Conservation (phyloP, 2,797 vertebrate species). For the Darevskia nairensis region DNA sequence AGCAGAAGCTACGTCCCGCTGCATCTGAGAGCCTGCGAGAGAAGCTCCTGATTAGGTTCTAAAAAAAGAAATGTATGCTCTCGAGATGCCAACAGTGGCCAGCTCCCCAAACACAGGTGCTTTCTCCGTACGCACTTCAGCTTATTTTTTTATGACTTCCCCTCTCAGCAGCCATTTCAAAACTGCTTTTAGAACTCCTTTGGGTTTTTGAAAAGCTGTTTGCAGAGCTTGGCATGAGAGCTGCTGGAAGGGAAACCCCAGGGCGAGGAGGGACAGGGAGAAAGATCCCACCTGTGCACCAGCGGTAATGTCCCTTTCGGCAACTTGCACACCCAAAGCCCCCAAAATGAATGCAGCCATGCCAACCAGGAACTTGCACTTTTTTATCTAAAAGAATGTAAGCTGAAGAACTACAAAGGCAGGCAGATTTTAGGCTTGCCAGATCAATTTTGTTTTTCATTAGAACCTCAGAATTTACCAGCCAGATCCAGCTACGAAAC, state of each 20-base stretch:
- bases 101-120: neutral
- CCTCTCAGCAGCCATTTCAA: neutral
- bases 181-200: neutral
- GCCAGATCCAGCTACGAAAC: too few relatives aligned
- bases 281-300: neutral
- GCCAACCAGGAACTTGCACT: neutral
- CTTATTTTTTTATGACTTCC: neutral
- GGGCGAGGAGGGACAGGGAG: too few relatives aligned
- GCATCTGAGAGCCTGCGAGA: conserved; percentile 24
- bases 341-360: neutral
- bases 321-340: neutral
- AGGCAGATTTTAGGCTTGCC: too few relatives aligned
- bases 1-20: conserved; percentile 3
- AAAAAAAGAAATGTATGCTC: conserved; percentile 6
- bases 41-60: conserved; percentile 14
- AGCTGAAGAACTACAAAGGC: neutral
- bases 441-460: too few relatives aligned
- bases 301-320: neutral
- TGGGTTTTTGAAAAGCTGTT: neutral
- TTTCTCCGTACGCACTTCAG: neutral
- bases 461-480: too few relatives aligned
- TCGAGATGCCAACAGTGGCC: neutral
- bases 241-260: neutral
- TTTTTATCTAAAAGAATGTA: neutral
- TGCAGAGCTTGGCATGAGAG: neutral